A percentile compares a stretch with the other conserved stretches of the same genome.
These are phyloP conservation scores for Sitta carolinensis DNA, from an alignment of 2,797 vertebrate species.

Conservation along the genomic window DNA sequence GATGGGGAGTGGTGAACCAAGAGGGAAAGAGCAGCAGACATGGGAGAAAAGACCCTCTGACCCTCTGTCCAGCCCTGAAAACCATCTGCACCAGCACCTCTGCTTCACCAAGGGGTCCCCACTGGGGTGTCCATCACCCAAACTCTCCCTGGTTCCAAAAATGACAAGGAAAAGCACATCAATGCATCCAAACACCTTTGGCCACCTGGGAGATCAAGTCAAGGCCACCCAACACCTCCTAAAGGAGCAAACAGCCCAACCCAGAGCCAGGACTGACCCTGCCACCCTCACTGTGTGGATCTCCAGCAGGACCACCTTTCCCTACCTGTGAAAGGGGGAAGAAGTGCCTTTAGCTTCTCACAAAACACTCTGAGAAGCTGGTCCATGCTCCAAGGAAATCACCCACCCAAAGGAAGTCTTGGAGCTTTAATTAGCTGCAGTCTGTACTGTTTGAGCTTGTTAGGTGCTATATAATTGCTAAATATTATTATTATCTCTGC, in stretches of 20 bases:
- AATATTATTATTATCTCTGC: conserved; percentile 67
- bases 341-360: rapidly evolving
- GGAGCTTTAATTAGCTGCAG: conserved; percentile 47
- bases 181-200: background rate
- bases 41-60: background rate
- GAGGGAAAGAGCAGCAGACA: background rate
- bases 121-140: background rate
- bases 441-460: conserved; percentile 48
- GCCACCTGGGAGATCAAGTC: too few relatives aligned
- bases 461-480: conserved; percentile 63
- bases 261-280: too few relatives aligned
- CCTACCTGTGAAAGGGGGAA: rapidly evolving
- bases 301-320: background rate
- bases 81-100: background rate
- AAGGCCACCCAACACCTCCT: background rate
- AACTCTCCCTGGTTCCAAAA: rapidly evolving
- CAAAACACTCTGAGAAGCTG: background rate
- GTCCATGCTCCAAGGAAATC: background rate
- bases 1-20: background rate
- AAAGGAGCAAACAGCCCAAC: rapidly evolving
- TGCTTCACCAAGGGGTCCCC: background rate
- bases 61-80: background rate
- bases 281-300: rapidly evolving
- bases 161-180: background rate
- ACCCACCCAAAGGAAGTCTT: conserved; percentile 30